A percentile compares a stretch with the other conserved stretches of the same genome.
phyloP scores from a whole-genome alignment of 2,797 vertebrate species.

The Adelosebastes latens region DNA sequence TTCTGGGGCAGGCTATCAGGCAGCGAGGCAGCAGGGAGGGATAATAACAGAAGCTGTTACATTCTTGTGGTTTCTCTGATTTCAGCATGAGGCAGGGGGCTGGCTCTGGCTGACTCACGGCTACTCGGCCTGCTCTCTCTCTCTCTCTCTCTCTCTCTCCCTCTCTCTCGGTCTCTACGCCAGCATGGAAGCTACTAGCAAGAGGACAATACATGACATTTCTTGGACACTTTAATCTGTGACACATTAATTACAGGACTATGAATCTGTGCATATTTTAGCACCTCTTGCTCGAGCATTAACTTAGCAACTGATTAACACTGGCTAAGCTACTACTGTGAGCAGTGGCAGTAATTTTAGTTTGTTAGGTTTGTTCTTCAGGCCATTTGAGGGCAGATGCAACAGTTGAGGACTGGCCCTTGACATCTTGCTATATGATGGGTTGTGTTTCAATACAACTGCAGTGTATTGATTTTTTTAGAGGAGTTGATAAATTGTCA shows the following conservation, averaged over 20 bases:
- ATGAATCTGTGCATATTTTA: slow-evolving; percentile 32
- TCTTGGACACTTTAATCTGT: slow-evolving; percentile 56
- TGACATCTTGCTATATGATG: neutral
- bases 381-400: neutral
- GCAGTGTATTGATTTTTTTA: neutral
- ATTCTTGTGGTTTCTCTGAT: slow-evolving; percentile 84
- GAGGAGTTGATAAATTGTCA: neutral
- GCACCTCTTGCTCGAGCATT: slow-evolving; percentile 10
- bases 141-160: neutral
- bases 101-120: slow-evolving; percentile 67
- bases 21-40: slow-evolving; percentile 71
- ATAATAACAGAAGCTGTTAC: slow-evolving; percentile 83
- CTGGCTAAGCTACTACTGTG: neutral
- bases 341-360: neutral
- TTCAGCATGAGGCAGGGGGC: slow-evolving; percentile 76
- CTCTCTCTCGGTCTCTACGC: slow-evolving; percentile 20
- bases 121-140: slow-evolving; percentile 18
- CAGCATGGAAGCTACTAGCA: slow-evolving; percentile 49
- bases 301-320: slow-evolving; percentile 43
- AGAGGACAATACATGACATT: slow-evolving; percentile 63
- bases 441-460: neutral
- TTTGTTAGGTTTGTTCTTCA: neutral
- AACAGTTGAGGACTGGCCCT: neutral
- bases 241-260: slow-evolving; percentile 36
- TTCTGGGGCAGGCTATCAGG: slow-evolving; percentile 72